Conservation (phyloP, 64 coral and sea anemone genomes). For the Actinia tenebrosa region DNA sequence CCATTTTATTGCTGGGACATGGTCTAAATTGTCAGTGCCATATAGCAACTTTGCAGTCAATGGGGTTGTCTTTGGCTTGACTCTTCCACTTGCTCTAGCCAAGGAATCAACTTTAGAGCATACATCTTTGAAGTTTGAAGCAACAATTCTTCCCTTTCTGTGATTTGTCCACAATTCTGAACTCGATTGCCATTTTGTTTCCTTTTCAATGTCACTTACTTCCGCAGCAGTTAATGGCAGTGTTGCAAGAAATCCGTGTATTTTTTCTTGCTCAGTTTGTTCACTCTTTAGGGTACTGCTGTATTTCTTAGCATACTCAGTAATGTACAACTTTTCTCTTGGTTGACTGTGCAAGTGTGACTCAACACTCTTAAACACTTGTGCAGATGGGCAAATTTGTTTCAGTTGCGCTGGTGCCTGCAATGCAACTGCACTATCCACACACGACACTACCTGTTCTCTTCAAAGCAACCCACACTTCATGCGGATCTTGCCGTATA, state of each 20-base stretch:
- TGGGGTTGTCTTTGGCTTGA: conserved; percentile 35
- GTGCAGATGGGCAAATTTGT: not conserved
- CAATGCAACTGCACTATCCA: conserved; percentile 22
- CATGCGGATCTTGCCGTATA: not conserved
- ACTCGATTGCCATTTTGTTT: conserved; percentile 11
- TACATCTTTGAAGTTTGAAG: conserved; percentile 31
- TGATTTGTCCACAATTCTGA: conserved; percentile 17
- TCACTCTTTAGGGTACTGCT: not conserved
- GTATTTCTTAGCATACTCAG: conserved; percentile 5
- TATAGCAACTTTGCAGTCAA: not conserved
- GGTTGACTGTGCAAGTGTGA: not conserved
- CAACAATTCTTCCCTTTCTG: conserved; percentile 22
- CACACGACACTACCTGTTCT: conserved; percentile 1
- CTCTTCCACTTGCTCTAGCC: not conserved
- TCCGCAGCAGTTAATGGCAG: not conserved
- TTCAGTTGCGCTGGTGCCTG: conserved; percentile 23
- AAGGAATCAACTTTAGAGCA: conserved; percentile 22
- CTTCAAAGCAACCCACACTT: conserved; percentile 6
- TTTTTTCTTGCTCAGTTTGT: conserved; percentile 4
- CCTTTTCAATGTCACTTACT: not conserved
- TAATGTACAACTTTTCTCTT: not conserved
- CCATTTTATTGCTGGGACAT: conserved; percentile 33
- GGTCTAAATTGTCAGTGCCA: not conserved
- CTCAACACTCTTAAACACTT: conserved; percentile 35
- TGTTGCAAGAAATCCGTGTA: conserved; percentile 11